These are phyloP conservation scores for Hypercompe scribonia DNA, from an alignment of 2,888 invertebrate species.

Conservation along the genomic window DNA sequence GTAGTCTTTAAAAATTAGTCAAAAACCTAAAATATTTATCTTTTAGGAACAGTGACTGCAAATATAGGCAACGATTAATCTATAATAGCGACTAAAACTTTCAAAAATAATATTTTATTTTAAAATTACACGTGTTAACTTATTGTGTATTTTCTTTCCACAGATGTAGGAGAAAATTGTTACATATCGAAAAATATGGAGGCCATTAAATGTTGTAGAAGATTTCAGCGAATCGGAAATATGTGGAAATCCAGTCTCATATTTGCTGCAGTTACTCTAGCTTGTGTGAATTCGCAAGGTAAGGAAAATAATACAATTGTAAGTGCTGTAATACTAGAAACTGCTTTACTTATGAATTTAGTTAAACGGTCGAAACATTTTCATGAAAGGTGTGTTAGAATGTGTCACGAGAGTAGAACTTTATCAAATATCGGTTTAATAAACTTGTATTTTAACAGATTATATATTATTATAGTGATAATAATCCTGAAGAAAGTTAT, in stretches of 20 bases:
- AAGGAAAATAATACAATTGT: conserved; percentile 31
- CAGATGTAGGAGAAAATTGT: conserved; percentile 40
- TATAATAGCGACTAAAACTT: not conserved
- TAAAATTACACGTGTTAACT: conserved; percentile 1
- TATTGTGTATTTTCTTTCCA: conserved; percentile 28
- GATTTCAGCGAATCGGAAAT: conserved; percentile 41
- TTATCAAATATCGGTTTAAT: not conserved
- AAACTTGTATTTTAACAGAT: not conserved
- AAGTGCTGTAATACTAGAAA: conserved; percentile 10
- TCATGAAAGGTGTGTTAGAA: not conserved
- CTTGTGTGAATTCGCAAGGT: conserved; percentile 77
- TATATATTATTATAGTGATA: not conserved
- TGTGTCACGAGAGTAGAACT: not conserved
- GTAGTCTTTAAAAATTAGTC: too few species aligned
- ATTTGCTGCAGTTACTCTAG: conserved; percentile 60
- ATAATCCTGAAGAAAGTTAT: too few species aligned
- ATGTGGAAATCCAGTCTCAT: conserved; percentile 65
- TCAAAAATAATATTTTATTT: not conserved
- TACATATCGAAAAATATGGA: conserved; percentile 42
- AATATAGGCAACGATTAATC: too few species aligned
- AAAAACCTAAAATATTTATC: too few species aligned
- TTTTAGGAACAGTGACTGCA: too few species aligned
- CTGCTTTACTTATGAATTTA: conserved; percentile 5
- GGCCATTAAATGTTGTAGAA: conserved; percentile 40
- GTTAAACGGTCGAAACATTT: not conserved